Conservation (phyloP, 2,797 vertebrate genomes). For the Notamacropus eugenii region DNA sequence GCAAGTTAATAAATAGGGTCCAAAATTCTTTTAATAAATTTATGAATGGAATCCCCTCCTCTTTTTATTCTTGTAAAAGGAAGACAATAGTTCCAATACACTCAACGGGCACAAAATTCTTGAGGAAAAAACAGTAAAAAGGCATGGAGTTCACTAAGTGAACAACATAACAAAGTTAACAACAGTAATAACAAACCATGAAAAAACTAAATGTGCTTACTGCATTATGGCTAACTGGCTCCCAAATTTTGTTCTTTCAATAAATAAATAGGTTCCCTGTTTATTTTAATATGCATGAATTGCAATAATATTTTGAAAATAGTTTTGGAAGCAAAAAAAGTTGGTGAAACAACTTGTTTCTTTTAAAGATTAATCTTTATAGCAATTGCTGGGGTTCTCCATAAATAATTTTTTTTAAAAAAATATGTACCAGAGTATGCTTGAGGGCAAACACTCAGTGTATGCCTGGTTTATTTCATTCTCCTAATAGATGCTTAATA, state of each 20-base stretch:
- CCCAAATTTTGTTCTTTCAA: neutral
- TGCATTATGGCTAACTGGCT: neutral
- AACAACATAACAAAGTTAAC: neutral
- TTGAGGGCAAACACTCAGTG: neutral
- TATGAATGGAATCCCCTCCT: neutral
- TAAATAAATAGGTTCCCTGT: neutral
- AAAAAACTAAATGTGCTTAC: neutral
- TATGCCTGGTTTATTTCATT: slow-evolving; percentile 3
- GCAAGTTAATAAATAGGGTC: neutral
- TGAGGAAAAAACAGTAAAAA: neutral
- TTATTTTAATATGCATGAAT: neutral
- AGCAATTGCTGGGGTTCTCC: neutral
- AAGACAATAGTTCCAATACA: neutral
- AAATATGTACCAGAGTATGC: neutral
- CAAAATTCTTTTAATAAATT: neutral
- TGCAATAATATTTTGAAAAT: neutral
- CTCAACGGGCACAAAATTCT: neutral
- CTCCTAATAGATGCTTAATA: neutral
- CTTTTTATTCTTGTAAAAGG: neutral
- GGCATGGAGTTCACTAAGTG: neutral
- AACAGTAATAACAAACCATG: neutral
- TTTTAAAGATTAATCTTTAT: neutral
- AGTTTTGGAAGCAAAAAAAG: neutral
- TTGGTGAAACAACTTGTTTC: neutral
- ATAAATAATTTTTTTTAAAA: neutral